Conservation (phyloP, 2,113 vertebrate species). For the Typhlomys cinereus region DNA sequence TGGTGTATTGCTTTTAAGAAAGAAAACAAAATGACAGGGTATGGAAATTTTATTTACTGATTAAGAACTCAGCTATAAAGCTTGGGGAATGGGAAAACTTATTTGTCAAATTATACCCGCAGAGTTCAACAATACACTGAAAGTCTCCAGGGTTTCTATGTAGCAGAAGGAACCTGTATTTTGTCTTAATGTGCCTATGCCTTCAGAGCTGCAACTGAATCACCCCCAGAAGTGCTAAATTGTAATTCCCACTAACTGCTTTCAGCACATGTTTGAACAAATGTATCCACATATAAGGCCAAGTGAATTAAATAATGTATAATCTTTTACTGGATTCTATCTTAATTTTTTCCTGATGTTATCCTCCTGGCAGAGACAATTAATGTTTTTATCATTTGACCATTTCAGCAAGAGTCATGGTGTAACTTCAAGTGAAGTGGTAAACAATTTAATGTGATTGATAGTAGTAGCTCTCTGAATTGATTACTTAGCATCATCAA, state of each 20-base stretch:
- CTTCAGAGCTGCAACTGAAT: constrained; percentile 42
- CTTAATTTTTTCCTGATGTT: constrained; percentile 52
- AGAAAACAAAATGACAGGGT: background rate
- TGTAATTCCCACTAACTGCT: constrained; percentile 28
- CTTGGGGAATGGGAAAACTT: constrained; percentile 36
- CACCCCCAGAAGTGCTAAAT: constrained; percentile 54
- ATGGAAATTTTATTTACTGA: constrained; percentile 52
- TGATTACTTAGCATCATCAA: too few species aligned
- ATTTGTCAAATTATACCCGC: constrained; percentile 60
- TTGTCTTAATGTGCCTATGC: constrained; percentile 53
- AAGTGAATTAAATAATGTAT: constrained; percentile 51
- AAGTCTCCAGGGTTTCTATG: background rate
- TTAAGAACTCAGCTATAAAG: constrained; percentile 51
- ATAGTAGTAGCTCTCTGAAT: constrained; percentile 5
- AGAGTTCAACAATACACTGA: constrained; percentile 58
- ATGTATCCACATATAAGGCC: constrained; percentile 54
- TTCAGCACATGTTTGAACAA: constrained; percentile 54
- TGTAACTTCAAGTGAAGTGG: constrained; percentile 17
- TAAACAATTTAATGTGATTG: background rate
- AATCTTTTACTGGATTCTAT: constrained; percentile 28
- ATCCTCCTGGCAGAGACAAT: constrained; percentile 20
- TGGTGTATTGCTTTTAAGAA: constrained; percentile 22
- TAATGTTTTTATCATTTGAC: constrained; percentile 46
- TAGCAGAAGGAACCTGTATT: constrained; percentile 55
- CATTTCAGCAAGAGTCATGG: background rate